These are phyloP conservation scores for Leptopterna dolabrata DNA, from an alignment of 2,888 invertebrate species.

Conservation along the genomic window DNA sequence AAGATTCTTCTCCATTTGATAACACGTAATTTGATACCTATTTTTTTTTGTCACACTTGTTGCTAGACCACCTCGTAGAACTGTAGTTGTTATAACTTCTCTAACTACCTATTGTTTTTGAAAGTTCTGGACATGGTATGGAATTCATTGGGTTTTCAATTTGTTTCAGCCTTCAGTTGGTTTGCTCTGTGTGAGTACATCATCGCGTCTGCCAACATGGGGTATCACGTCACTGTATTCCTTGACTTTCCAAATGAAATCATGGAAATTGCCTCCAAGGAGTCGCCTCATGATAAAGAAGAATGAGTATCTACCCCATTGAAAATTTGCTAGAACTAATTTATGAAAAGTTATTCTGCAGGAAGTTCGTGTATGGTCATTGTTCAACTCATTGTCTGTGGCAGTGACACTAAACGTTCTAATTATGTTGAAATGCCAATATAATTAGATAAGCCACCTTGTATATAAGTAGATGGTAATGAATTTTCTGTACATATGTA, in stretches of 20 bases:
- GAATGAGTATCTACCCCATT: conserved; percentile 11
- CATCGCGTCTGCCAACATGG: conserved; percentile 92
- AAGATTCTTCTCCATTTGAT: too few species aligned
- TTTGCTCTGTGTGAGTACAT: conserved; percentile 94
- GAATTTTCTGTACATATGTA: conserved; percentile 27
- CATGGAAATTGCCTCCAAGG: conserved; percentile 73
- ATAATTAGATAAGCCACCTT: conserved; percentile 10
- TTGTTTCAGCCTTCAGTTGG: conserved; percentile 86
- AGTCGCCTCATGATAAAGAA: neutral
- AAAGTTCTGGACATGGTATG: too few species aligned
- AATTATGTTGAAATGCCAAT: neutral
- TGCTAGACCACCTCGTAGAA: too few species aligned
- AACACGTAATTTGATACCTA: too few species aligned
- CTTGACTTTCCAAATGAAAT: conserved; percentile 87
- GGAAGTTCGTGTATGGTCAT: conserved; percentile 2
- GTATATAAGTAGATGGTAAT: conserved; percentile 28
- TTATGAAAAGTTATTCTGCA: neutral
- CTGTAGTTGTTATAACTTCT: too few species aligned
- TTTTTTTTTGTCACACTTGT: too few species aligned
- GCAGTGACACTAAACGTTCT: neutral
- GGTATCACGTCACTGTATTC: conserved; percentile 88
- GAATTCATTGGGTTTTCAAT: too few species aligned
- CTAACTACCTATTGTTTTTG: too few species aligned
- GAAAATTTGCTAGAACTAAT: neutral
- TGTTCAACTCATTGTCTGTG: neutral